Percentiles rank a stretch among this genome's conserved stretches.
phyloP scores from a whole-genome alignment of 2,888 invertebrate genomes.

The Bombylius major region DNA sequence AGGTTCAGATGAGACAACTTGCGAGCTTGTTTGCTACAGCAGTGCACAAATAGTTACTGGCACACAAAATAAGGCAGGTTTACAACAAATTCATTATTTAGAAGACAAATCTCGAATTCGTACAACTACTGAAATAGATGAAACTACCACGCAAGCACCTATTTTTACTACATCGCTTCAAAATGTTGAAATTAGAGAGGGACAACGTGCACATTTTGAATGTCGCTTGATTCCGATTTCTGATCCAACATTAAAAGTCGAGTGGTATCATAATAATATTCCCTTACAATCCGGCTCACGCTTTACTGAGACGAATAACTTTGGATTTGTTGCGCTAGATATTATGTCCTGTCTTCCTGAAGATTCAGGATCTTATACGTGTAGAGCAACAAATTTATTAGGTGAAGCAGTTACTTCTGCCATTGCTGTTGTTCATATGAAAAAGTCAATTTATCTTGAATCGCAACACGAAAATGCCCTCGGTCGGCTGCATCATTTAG shows the following conservation, averaged over 20 bases:
- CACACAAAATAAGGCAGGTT: constrained; percentile 76
- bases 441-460: constrained; percentile 75
- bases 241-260: constrained; percentile 84
- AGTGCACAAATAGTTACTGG: constrained; percentile 70
- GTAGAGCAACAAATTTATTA: constrained; percentile 78
- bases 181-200: constrained; percentile 85
- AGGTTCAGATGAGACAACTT: constrained; percentile 77
- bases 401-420: constrained; percentile 92
- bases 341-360: constrained; percentile 92
- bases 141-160: constrained; percentile 79
- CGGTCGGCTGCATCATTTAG: constrained; percentile 66
- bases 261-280: constrained; percentile 88
- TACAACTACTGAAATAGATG: constrained; percentile 62
- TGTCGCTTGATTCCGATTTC: constrained; percentile 88
- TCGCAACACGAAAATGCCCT: constrained; percentile 80
- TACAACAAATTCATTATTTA: constrained; percentile 79
- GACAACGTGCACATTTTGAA: constrained; percentile 89
- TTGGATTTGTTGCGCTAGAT: constrained; percentile 94
- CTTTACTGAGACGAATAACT: constrained; percentile 91
- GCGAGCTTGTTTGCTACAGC: constrained; percentile 57
- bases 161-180: constrained; percentile 87
- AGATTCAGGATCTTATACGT: constrained; percentile 92
- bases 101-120: constrained; percentile 74
- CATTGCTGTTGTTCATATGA: constrained; percentile 67
- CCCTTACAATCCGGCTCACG: constrained; percentile 87